Percentiles rank a stretch among this genome's conserved stretches.
phyloP scores from a whole-genome alignment of 2,888 invertebrate species.

The Argyra leucocephala region DNA sequence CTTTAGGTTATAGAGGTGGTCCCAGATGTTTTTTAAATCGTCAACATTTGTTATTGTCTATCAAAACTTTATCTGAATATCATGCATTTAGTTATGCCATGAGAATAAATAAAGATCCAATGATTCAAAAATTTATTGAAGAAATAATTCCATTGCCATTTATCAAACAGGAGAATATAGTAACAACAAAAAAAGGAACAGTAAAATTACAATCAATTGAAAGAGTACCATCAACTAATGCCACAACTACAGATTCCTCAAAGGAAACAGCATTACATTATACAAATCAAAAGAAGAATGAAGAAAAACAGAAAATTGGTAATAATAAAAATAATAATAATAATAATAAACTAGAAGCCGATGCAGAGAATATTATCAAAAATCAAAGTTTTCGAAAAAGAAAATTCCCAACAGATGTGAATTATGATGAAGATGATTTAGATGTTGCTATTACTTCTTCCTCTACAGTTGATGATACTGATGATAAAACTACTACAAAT shows the following conservation, averaged over 20 bases:
- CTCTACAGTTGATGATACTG: no score
- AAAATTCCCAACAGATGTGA: no score
- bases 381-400: no score
- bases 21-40: slow-evolving; percentile 33
- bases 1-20: slow-evolving; percentile 34
- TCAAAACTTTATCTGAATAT: slow-evolving; percentile 31
- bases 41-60: slow-evolving; percentile 34
- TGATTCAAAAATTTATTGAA: slow-evolving; percentile 29
- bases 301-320: no score
- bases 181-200: no score
- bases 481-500: no score
- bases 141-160: slow-evolving; percentile 33
- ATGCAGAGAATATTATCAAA: background rate
- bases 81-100: slow-evolving; percentile 37
- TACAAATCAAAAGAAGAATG: no score
- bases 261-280: no score
- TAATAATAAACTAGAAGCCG: slow-evolving; percentile 7
- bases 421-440: no score
- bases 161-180: slow-evolving; percentile 23
- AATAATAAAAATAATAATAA: no score
- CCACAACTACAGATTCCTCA: no score
- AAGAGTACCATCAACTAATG: slow-evolving; percentile 10
- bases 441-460: no score
- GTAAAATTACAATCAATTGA: slow-evolving; percentile 17
- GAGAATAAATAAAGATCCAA: slow-evolving; percentile 28